Evolutionary conservation across 2,888 invertebrate genomes (phyloP), one percentile per base, ranked within the genome.

Genomic region (Cephus runcator): DNA sequence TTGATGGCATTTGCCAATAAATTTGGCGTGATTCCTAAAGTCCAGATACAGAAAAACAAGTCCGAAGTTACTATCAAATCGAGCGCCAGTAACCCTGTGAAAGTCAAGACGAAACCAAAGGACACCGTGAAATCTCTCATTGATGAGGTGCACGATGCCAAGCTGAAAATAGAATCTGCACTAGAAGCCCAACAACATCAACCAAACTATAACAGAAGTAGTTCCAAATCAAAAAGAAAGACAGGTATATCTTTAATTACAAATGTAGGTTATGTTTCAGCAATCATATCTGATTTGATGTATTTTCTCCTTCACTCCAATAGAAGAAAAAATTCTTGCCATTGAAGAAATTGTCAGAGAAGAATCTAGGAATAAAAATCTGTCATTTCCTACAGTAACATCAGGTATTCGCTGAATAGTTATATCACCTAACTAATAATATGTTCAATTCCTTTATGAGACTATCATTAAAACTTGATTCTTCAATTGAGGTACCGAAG

Each of bases 1-100:
- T 84, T 91, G 31, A 91, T 91, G 91, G 91, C 91, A 76, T 91
- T 91, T 81, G 91, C 90, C 11, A 91, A 90, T 81, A 89, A 90
- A 76, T 90, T 89, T 75, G 88, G 85, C 77, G 82, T 87, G 12
- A 77, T 87, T 69, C 82, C 88, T 35, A 90, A 90, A 85, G 81
- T 87, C 73, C 82, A 86, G 69, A 87, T 84, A 76, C 33, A 81
- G 40, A 86, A 86, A 80, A 79, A 81, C 15, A 87, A 87, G 79
- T 69, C 76, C 11, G 73, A 68, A 12, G 77, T 78, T 74, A 11
- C 73, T 81, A 78, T 11, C 71, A 33, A 76, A 23, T 73, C 78
- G 75, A 12, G n/a, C 75, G 12, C 31, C 35, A 11, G 78, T 31
- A 34, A 81, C 12, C 12, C 40, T 2, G 30, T 73, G 9, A 79